These are phyloP conservation scores for Pollenia griseotomentosa DNA, from an alignment of 2,888 invertebrate species.

Conservation along the genomic window DNA sequence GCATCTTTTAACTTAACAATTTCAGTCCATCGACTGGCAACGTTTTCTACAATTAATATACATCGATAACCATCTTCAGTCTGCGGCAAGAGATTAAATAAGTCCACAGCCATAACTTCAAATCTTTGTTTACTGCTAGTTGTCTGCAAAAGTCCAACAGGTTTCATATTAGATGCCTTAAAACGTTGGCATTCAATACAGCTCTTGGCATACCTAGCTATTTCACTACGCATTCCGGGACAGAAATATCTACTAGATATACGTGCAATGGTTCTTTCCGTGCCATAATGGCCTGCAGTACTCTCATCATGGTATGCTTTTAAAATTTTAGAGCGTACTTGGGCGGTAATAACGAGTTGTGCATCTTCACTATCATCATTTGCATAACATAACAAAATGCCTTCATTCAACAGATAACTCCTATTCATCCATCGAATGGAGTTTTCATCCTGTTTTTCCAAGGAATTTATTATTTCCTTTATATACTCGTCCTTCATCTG, in stretches of 20 bases:
- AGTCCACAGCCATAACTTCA: conserved; percentile 71
- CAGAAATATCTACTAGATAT: conserved; percentile 70
- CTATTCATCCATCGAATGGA: conserved; percentile 10
- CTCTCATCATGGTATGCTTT: conserved; percentile 67
- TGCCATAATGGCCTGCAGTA: conserved; percentile 72
- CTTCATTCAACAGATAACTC: conserved; percentile 39
- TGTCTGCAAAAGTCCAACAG: conserved; percentile 71
- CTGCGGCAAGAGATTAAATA: conserved; percentile 71
- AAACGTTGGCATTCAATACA: conserved; percentile 70
- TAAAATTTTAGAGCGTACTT: conserved; percentile 47
- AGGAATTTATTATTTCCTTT: conserved; percentile 19
- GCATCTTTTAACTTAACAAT: conserved; percentile 78
- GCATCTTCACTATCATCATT: conserved; percentile 55
- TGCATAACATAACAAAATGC: conserved; percentile 58
- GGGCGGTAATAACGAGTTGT: conserved; percentile 51
- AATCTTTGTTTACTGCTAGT: conserved; percentile 68
- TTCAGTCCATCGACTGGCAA: conserved; percentile 77
- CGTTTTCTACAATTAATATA: conserved; percentile 77
- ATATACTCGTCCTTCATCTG: conserved; percentile 36
- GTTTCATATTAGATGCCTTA: conserved; percentile 72
- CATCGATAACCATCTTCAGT: conserved; percentile 73
- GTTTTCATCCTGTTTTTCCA: conserved; percentile 41
- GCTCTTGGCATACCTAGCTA: conserved; percentile 47
- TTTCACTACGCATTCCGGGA: conserved; percentile 68
- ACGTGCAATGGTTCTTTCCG: conserved; percentile 58